Base-by-base conservation (phyloP, 2,888 invertebrate species). In the Cephonodes hylas region DNA sequence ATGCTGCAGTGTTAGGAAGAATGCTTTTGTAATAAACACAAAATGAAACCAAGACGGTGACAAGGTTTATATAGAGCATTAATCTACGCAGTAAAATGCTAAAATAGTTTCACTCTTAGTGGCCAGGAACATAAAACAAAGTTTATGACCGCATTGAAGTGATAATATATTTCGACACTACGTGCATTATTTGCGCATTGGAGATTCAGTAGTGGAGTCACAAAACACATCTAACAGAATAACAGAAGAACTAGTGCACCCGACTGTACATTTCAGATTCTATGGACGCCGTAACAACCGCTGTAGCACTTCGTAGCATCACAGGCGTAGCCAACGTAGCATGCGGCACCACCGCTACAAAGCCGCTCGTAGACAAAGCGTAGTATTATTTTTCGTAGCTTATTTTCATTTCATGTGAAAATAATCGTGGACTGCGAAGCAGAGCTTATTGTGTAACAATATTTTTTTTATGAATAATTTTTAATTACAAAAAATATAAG, bases 351-450 rank as follows among this genome's bases (percentile, higher is more conserved):
- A 61, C 62, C 45, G 63, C 63, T 66, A 67, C 67, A 67, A 67
- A 64, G 53, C 62, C 59, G 18, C 46, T 45, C 63, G 65, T 66
- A 71, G 66, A 66, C 64, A 66, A 67, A 66, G 68, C 64, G 58
- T 59, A 63, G 62, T 60, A 44, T 60, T 63, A 63, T 67, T 42
- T 42, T 58, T 59, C 53, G 53, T 53, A 53, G 53, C 53, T 18
- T 31, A 53, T 27, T 53, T 31, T 53, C 31, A 53, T 31, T 31
- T 53, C 31, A 53, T 53, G 53, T 18, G 15, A 25, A 48, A 48
- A 27, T 31, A 31, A 8, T 10, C 3, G 15, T 1, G 27, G 15
- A 27, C 53, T 27, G 18, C 31, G 18, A 22, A 18, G 10, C 3
- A 8, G 25, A 5, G 23, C 15, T 15, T 3, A 53, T 53, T 53